These are phyloP conservation scores for Smutsia gigantea DNA, from an alignment of 2,797 vertebrate species.

Conservation along the genomic window DNA sequence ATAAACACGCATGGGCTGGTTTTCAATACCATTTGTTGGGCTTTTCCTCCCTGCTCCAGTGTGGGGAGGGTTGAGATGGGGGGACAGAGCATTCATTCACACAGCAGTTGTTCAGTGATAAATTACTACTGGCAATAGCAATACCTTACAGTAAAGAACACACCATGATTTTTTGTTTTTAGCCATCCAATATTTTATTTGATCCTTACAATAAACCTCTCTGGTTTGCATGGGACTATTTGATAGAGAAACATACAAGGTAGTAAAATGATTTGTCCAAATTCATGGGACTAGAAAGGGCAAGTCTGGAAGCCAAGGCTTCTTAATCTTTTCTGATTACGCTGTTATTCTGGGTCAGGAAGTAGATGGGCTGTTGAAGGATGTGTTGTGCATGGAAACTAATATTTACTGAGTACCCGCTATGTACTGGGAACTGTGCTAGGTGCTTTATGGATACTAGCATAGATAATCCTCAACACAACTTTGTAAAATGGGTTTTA, in stretches of 20 bases:
- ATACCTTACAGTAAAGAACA: not conserved
- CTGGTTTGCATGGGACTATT: not conserved
- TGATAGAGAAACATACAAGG: not conserved
- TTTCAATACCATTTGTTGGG: not conserved
- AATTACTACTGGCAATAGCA: not conserved
- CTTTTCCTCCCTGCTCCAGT: not conserved
- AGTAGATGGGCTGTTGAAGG: not conserved
- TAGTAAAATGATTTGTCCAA: not conserved
- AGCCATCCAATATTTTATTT: not conserved
- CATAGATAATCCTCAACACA: not conserved
- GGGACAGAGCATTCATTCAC: not conserved
- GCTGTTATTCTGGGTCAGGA: not conserved
- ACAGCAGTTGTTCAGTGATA: not conserved
- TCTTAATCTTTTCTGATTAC: not conserved
- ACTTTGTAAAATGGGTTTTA: not conserved
- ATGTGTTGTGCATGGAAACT: not conserved
- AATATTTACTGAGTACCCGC: not conserved
- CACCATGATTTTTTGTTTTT: not conserved
- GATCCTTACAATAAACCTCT: not conserved
- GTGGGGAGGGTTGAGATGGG: not conserved
- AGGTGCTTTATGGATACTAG: not conserved
- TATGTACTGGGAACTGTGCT: not conserved
- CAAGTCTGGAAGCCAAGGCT: not conserved
- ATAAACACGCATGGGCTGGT: fast-evolving
- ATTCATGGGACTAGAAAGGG: not conserved